These are phyloP conservation scores for Papilio xuthus DNA, from an alignment of 1,140 invertebrate genomes.

Conservation along the genomic window DNA sequence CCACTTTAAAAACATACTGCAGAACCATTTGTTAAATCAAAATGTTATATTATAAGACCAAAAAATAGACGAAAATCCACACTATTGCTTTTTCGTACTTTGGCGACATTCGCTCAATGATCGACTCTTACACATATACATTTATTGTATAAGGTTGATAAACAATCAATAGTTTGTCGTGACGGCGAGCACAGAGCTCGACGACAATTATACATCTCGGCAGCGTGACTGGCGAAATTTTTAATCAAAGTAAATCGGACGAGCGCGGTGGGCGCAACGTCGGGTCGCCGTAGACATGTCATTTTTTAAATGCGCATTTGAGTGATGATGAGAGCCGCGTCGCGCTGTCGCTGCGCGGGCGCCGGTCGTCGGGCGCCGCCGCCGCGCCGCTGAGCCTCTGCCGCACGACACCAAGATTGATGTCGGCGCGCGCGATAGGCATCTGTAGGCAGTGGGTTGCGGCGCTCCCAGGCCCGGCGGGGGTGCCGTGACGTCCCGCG, in stretches of 20 bases:
- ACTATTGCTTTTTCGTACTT: too few relatives aligned
- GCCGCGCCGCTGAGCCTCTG: conserved; percentile 32
- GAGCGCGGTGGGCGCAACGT: conserved; percentile 25
- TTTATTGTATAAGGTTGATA: too few relatives aligned
- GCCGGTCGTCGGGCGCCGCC: conserved; percentile 32
- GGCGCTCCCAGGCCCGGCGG: conserved; percentile 52
- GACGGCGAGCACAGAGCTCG: not conserved
- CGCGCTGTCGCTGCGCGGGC: conserved; percentile 26
- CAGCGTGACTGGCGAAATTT: conserved; percentile 9
- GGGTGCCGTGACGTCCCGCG: conserved; percentile 47
- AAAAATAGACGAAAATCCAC: too few relatives aligned
- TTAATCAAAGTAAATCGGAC: not conserved
- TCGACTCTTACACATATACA: too few relatives aligned
- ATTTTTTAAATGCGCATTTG: conserved; percentile 62
- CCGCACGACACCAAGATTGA: conserved; percentile 59
- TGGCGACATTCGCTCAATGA: too few relatives aligned
- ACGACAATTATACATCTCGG: not conserved
- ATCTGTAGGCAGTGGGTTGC: conserved; percentile 50
- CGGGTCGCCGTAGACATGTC: conserved; percentile 37
- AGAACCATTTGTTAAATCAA: too few relatives aligned
- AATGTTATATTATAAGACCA: too few relatives aligned
- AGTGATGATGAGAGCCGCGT: conserved; percentile 55
- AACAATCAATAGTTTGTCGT: not conserved
- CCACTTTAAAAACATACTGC: too few relatives aligned
- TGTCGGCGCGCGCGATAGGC: conserved; percentile 59